Percentiles rank a stretch among this genome's conserved stretches.
phyloP scores from a whole-genome alignment of 2,113 vertebrate species.

The Tympanuchus pallidicinctus region DNA sequence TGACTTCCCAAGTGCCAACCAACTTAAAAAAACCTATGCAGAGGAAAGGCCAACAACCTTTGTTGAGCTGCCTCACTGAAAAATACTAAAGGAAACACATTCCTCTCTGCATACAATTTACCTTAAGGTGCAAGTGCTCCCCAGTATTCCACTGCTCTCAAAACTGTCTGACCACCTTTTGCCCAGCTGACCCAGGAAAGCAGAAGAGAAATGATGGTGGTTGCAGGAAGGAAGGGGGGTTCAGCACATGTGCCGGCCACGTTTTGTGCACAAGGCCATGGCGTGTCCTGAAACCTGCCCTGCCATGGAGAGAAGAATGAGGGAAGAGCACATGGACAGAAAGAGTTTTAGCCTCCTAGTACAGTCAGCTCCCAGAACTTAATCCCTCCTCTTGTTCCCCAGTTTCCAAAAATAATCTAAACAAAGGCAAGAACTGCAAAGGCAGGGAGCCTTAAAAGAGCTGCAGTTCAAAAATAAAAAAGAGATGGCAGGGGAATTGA shows the following conservation, averaged over 20 bases:
- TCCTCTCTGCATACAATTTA: not conserved
- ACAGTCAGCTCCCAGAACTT: conserved; percentile 38
- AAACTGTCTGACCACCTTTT: not conserved
- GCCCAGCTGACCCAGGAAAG: conserved; percentile 50
- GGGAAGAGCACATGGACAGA: not conserved
- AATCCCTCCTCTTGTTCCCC: conserved; percentile 30
- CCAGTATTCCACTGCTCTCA: not conserved
- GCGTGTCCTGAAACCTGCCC: not conserved
- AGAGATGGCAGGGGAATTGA: not conserved
- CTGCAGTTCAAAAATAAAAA: conserved; percentile 35
- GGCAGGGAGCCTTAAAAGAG: conserved; percentile 19
- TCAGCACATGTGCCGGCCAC: not conserved
- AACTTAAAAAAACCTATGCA: not conserved
- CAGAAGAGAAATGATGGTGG: not conserved
- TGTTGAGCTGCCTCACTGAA: not conserved
- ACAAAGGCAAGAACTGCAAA: conserved; percentile 37
- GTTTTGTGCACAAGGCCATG: not conserved
- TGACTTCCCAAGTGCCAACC: not conserved
- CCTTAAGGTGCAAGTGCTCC: not conserved
- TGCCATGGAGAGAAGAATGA: conserved; percentile 19
- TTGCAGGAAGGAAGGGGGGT: not conserved
- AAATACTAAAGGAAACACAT: not conserved
- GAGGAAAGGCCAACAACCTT: not conserved
- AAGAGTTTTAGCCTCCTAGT: not conserved
- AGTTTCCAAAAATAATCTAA: conserved; percentile 53